These are phyloP conservation scores for Masticophis lateralis DNA, from an alignment of 2,797 vertebrate genomes.

Conservation along the genomic window DNA sequence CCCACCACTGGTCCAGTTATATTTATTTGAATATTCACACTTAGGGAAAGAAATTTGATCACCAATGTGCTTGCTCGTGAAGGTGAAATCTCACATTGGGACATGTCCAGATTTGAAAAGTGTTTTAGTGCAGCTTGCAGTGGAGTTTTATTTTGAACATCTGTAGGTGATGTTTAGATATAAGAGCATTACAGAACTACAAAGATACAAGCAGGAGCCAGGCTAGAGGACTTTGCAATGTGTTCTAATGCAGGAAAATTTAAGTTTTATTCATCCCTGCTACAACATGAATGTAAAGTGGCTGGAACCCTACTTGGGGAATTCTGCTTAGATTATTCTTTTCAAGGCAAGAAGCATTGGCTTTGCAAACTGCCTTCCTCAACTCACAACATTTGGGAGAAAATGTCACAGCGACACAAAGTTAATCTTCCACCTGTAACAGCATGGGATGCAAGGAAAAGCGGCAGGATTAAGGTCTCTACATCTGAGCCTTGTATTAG, in stretches of 20 bases:
- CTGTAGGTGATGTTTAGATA: not conserved
- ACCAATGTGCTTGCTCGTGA: not conserved
- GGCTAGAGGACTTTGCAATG: not conserved
- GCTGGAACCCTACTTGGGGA: not conserved
- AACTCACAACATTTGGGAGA: not conserved
- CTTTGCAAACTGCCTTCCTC: not conserved
- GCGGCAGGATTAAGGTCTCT: constrained; percentile 17
- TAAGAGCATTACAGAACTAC: not conserved
- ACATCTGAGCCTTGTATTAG: not conserved
- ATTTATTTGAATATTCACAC: not conserved
- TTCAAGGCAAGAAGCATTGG: constrained; percentile 39
- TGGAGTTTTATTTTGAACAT: not conserved
- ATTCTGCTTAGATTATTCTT: constrained; percentile 4
- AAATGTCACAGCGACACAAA: constrained; percentile 30
- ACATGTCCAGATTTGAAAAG: not conserved
- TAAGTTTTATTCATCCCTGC: not conserved
- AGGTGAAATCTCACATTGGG: not conserved
- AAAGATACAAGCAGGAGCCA: too few species aligned
- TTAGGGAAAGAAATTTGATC: not conserved
- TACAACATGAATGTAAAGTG: not conserved
- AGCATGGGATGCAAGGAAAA: not conserved
- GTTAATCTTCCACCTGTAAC: constrained; percentile 55
- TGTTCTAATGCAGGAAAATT: not conserved
- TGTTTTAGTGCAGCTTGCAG: not conserved
- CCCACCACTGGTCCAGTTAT: not conserved